A percentile compares a stretch with the other conserved stretches of the same genome.
Conservation (phyloP, 2,888 invertebrate species). For the Pheosia tremula region DNA sequence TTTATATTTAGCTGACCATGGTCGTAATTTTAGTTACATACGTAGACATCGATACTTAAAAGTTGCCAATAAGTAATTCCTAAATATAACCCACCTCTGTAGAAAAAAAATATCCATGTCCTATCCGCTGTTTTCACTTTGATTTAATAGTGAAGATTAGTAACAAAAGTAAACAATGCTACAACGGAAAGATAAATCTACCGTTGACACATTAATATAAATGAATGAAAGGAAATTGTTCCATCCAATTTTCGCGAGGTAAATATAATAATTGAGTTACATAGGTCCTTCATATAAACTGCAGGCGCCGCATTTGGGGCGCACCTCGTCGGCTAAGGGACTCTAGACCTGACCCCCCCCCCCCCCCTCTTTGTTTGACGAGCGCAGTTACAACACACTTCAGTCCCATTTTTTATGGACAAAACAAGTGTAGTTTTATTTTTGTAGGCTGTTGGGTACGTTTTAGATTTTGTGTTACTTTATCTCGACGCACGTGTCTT, state of each 20-base stretch:
- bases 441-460: constrained; percentile 7
- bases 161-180: background rate
- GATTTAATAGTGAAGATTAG: too few species aligned
- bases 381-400: constrained; percentile 47
- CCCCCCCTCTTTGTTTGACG: constrained; percentile 49
- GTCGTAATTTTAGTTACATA: too few species aligned
- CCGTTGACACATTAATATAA: background rate
- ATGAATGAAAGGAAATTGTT: background rate
- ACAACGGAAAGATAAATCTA: background rate
- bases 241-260: constrained; percentile 8
- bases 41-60: too few species aligned
- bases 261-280: constrained; percentile 44
- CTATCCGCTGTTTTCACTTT: too few species aligned
- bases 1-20: too few species aligned
- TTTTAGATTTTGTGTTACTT: constrained; percentile 17
- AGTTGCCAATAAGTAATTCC: too few species aligned
- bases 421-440: constrained; percentile 23
- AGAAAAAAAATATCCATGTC: too few species aligned
- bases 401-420: constrained; percentile 36
- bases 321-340: constrained; percentile 32
- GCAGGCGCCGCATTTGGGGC: constrained; percentile 41
- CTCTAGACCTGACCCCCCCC: constrained; percentile 58
- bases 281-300: constrained; percentile 40
- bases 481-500: background rate
- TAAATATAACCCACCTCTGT: too few species aligned